Evolutionary conservation across 1,140 invertebrate genomes (phyloP).

Genomic region (Reticulitermes speratus): DNA sequence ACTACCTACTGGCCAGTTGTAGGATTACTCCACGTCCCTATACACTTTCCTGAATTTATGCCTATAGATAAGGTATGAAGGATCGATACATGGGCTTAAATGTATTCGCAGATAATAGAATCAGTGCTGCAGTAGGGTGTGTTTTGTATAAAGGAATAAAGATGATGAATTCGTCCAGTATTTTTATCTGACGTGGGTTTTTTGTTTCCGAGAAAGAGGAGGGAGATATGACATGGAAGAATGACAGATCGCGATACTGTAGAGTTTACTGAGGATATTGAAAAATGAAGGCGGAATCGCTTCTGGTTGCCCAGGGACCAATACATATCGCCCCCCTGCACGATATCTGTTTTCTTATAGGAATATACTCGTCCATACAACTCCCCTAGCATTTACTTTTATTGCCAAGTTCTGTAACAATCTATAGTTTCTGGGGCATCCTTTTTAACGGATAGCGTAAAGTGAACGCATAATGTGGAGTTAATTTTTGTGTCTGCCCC

Average conservation of each 20-base stretch:
- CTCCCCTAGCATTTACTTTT: not conserved
- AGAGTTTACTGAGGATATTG: constrained; percentile 18
- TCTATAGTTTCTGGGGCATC: not conserved
- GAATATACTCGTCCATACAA: not conserved
- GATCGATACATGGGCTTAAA: too few relatives aligned
- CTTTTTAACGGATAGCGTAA: too few relatives aligned
- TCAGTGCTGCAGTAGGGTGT: too few relatives aligned
- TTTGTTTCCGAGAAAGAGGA: constrained; percentile 8
- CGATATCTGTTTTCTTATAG: not conserved
- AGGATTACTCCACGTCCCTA: too few relatives aligned
- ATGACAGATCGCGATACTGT: constrained; percentile 25
- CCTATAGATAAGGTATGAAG: too few relatives aligned
- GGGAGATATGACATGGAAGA: constrained; percentile 4
- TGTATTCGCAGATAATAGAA: too few relatives aligned
- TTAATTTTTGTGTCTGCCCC: too few relatives aligned
- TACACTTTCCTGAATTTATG: too few relatives aligned
- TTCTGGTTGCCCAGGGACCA: constrained; percentile 2
- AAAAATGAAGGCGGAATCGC: constrained; percentile 21
- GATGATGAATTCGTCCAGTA: constrained; percentile 13
- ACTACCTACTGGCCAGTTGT: too few relatives aligned
- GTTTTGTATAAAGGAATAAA: not conserved
- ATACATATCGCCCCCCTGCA: not conserved
- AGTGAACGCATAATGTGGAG: too few relatives aligned
- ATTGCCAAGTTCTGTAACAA: not conserved
- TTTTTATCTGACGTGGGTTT: not conserved